phyloP scores from a whole-genome alignment of 1,140 invertebrate species.

The Drosophila pseudoobscura region DNA sequence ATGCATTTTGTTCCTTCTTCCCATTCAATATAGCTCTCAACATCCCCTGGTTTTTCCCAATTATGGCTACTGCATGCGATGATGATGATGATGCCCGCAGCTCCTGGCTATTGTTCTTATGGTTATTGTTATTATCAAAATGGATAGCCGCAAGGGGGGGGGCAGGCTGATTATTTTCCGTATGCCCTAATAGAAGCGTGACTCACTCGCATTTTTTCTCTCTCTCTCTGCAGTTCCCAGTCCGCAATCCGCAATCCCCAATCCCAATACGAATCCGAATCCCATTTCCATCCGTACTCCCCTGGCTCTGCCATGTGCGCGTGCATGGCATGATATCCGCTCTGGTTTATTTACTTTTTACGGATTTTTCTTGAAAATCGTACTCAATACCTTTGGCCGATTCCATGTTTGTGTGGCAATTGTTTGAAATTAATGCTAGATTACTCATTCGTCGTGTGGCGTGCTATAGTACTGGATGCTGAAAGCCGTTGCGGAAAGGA shows the following conservation, averaged over 20 bases:
- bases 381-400: constrained; percentile 26
- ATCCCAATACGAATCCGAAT: background rate
- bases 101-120: constrained; percentile 17
- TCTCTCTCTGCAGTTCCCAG: too few species aligned
- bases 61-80: constrained; percentile 21
- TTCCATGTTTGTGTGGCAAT: constrained; percentile 32
- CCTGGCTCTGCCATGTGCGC: constrained; percentile 2
- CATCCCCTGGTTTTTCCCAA: constrained; percentile 45
- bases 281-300: constrained; percentile 1
- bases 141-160: background rate
- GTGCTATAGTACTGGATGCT: constrained; percentile 2
- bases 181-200: constrained; percentile 50
- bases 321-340: constrained; percentile 44
- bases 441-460: constrained; percentile 59
- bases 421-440: constrained; percentile 57
- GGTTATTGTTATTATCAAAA: constrained; percentile 22
- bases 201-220: constrained; percentile 40
- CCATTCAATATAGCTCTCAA: constrained; percentile 20
- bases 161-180: constrained; percentile 8
- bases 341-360: constrained; percentile 59
- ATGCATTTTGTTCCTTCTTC: constrained; percentile 25
- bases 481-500: constrained; percentile 26
- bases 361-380: constrained; percentile 34
- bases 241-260: too few species aligned
- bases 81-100: constrained; percentile 24